These are phyloP conservation scores for Hemichromis elongatus DNA, from an alignment of 2,113 vertebrate species.

Conservation along the genomic window DNA sequence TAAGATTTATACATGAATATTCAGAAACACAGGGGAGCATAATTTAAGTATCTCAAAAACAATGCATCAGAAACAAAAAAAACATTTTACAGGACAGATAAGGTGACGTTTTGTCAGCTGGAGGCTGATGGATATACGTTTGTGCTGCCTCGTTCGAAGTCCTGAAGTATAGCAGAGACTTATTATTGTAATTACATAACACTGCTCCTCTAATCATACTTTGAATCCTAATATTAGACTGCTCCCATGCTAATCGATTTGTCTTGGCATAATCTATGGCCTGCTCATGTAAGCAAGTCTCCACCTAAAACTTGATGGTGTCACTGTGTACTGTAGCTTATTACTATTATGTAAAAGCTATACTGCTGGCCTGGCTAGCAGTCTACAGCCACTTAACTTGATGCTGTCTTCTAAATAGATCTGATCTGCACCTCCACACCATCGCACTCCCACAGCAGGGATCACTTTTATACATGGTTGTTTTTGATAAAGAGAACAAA, in stretches of 20 bases:
- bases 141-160: not conserved
- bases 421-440: slow-evolving; percentile 7
- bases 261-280: slow-evolving; percentile 64
- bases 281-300: slow-evolving; percentile 69
- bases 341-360: slow-evolving; percentile 48
- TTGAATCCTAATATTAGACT: slow-evolving; percentile 67
- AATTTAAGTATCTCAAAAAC: not conserved
- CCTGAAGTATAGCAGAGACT: not conserved
- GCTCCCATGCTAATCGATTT: slow-evolving; percentile 60
- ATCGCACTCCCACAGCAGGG: not conserved
- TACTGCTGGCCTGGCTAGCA: slow-evolving; percentile 13
- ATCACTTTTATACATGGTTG: not conserved
- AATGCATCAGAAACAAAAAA: not conserved
- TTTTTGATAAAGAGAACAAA: not conserved
- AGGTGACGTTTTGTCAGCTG: not conserved
- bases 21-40: not conserved
- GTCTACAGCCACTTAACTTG: not conserved
- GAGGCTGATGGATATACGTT: not conserved
- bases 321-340: slow-evolving; percentile 13
- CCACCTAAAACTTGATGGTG: slow-evolving; percentile 42
- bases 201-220: slow-evolving; percentile 49
- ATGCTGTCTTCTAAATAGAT: slow-evolving; percentile 29
- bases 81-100: not conserved
- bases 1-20: not conserved
- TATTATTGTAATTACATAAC: slow-evolving; percentile 50